phyloP scores from a whole-genome alignment of 2,113 vertebrate genomes.

The Tachuris rubrigastra region DNA sequence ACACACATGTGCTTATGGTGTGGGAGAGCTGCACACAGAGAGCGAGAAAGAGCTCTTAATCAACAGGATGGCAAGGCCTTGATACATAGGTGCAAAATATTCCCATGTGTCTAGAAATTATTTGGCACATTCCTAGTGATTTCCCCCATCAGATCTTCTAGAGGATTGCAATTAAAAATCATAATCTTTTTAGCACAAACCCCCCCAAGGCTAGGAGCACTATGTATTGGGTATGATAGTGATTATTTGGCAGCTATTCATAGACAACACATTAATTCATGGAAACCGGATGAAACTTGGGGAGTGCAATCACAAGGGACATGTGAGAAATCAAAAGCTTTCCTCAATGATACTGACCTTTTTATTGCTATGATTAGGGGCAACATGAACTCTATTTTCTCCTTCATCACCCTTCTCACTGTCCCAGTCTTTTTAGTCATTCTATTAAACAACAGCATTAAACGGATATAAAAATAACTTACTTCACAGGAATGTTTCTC shows the following conservation, averaged over 20 bases:
- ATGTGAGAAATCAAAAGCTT: neutral
- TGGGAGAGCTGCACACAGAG: neutral
- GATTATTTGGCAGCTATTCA: constrained; percentile 71
- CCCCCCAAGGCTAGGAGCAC: constrained; percentile 61
- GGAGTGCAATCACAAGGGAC: constrained; percentile 31
- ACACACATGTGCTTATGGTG: neutral
- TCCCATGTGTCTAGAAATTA: constrained; percentile 53
- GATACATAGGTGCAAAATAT: constrained; percentile 53
- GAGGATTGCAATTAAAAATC: constrained; percentile 72
- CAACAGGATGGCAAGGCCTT: constrained; percentile 45
- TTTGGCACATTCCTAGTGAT: constrained; percentile 52
- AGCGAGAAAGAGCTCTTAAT: constrained; percentile 45
- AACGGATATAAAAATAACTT: constrained; percentile 74
- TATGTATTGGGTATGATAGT: constrained; percentile 54
- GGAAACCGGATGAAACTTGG: constrained; percentile 64
- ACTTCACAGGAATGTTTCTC: constrained; percentile 88
- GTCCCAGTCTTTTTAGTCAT: neutral
- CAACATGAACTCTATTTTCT: constrained; percentile 28
- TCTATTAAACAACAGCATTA: neutral
- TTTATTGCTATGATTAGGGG: constrained; percentile 21
- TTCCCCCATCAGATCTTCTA: constrained; percentile 58
- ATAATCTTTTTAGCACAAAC: constrained; percentile 69
- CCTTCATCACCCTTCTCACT: neutral
- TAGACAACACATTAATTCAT: constrained; percentile 68
- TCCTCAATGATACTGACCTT: constrained; percentile 5